phyloP scores from a whole-genome alignment of 2,888 invertebrate species.

The Lysandra bellargus region DNA sequence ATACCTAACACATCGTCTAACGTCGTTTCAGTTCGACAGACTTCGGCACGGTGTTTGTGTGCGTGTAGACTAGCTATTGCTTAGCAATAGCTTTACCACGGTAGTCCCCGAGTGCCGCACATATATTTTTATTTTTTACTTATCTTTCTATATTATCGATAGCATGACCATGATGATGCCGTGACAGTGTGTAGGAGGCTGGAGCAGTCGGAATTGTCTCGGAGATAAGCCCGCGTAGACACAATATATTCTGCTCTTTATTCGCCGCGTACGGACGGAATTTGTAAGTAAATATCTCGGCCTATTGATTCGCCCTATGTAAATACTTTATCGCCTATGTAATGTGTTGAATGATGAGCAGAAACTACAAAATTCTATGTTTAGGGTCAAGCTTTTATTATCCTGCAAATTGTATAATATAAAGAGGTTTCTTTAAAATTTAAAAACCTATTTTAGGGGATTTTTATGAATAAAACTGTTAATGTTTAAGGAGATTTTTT shows the following conservation, averaged over 20 bases:
- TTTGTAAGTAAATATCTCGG: constrained; percentile 9
- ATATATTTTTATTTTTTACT: too few species aligned
- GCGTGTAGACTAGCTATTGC: not conserved
- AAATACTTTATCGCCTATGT: constrained; percentile 5
- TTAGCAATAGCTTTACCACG: too few species aligned
- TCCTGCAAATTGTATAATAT: too few species aligned
- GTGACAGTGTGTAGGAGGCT: not conserved
- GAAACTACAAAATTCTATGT: not conserved
- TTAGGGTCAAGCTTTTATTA: too few species aligned
- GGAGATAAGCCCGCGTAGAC: constrained; percentile 8
- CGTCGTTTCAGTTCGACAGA: too few species aligned
- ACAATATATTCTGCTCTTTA: not conserved
- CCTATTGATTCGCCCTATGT: constrained; percentile 18
- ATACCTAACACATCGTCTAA: too few species aligned
- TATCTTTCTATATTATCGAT: not conserved
- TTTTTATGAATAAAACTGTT: too few species aligned
- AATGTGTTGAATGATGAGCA: not conserved
- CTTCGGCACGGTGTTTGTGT: not conserved
- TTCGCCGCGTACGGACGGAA: constrained; percentile 4
- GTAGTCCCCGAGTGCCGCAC: too few species aligned
- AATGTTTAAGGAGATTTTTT: too few species aligned
- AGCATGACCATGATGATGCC: not conserved
- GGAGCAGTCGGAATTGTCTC: not conserved
- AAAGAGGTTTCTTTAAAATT: too few species aligned
- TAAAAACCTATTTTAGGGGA: too few species aligned